Base-by-base conservation (phyloP, 1,140 invertebrate genomes). In the Magallana angulata region DNA sequence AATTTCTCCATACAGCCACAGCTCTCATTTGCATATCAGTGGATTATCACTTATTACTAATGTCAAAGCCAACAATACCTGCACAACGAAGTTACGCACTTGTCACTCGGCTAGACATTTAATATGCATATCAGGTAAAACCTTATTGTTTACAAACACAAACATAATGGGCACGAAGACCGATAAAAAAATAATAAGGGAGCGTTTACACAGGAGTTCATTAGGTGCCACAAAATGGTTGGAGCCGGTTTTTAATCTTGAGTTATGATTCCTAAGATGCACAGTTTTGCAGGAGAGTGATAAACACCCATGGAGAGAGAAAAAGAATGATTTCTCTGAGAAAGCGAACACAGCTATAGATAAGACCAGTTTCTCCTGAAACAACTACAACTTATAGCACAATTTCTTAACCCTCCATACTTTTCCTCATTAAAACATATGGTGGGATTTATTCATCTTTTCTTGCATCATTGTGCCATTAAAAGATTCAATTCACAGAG, bases 201-300 rank as follows among this genome's bases (percentile, higher is more conserved):
- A 30, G 68, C 36, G 68, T 76, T 76, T 76, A 30, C 24, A 76
- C 9, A 11, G 14, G 18, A 76, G 68, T 76, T 76, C 68, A 76
- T 36, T 30, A 76, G 36, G 68, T 76, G 68, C 68, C 68, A 76
- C 24, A 30, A 76, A 76, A 76, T 76, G 24, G 8, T 18, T 30
- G 24, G 24, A 76, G 68, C 24, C 24, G 5, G 12, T 11, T 30
- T 9, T 14, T 24, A 76, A 76, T 9, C 6, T 18, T 76, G 68
- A 76, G 12, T 76, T 76, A 76, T 76, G 68, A 76, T 30, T 76
- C 68, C 36, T 71, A 11, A 76, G 68, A 76, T 76, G 68, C 68
- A 76, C 68, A 76, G 8, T 76, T 36, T 76, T 76, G 68, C 68
- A 76, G 36, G 24, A 76, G 24, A 76, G 24, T 76, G 68, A 76